Conservation (phyloP, 2,797 vertebrate species). For the Lophura swinhoii region DNA sequence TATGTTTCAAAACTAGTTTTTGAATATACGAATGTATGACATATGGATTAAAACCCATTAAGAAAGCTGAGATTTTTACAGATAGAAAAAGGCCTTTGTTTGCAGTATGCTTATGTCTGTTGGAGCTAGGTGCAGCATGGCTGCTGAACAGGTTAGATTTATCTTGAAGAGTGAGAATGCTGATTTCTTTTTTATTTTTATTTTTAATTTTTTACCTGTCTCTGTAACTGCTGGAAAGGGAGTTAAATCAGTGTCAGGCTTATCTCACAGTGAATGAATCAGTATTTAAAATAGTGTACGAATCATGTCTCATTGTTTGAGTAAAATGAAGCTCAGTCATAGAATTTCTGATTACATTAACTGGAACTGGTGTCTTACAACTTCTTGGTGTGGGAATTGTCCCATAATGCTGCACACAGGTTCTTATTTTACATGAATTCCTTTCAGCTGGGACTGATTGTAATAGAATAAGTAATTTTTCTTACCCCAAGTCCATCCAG, state of each 20-base stretch:
- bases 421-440: background rate
- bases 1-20: background rate
- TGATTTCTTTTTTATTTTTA: background rate
- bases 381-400: background rate
- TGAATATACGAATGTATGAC: background rate
- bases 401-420: background rate
- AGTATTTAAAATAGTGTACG: background rate
- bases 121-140: background rate
- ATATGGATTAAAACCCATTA: background rate
- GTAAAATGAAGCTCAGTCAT: background rate
- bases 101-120: background rate
- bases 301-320: background rate
- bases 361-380: background rate
- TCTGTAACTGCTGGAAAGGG: background rate
- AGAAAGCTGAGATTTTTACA: background rate
- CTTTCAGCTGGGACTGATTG: background rate
- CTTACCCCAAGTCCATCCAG: background rate
- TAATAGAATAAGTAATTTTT: background rate
- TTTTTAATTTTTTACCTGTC: background rate
- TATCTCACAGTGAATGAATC: background rate
- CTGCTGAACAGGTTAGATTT: background rate
- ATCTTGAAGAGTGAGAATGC: background rate
- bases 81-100: background rate
- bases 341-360: conserved; percentile 7
- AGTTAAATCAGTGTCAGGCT: background rate